Conservation (phyloP, 2,888 invertebrate genomes). For the Artemia sinica region DNA sequence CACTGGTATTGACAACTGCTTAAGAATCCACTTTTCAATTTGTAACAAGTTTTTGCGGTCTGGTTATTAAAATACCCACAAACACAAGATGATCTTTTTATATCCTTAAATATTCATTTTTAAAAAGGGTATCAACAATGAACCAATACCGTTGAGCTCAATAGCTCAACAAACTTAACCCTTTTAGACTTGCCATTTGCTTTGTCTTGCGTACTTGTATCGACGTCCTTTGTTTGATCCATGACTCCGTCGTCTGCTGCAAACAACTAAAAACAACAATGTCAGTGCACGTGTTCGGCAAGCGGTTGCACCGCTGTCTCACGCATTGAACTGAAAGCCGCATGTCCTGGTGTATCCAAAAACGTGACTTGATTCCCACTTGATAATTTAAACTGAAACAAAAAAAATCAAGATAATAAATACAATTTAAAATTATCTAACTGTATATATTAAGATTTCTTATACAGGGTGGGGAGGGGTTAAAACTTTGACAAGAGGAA, state of each 20-base stretch:
- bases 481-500: too few relatives aligned
- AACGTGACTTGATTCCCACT: conserved; percentile 72
- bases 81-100: neutral
- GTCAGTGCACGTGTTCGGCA: conserved; percentile 86
- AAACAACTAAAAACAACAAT: conserved; percentile 83
- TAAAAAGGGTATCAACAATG: neutral
- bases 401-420: conserved; percentile 24
- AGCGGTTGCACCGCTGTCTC: conserved; percentile 85
- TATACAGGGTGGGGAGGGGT: too few relatives aligned
- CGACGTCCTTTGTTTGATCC: conserved; percentile 87
- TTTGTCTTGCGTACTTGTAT: conserved; percentile 63
- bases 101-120: neutral
- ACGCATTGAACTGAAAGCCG: conserved; percentile 86
- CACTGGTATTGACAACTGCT: too few relatives aligned
- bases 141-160: too few relatives aligned
- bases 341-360: conserved; percentile 96
- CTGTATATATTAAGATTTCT: too few relatives aligned
- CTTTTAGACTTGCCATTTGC: conserved; percentile 42
- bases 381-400: conserved; percentile 45
- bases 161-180: too few relatives aligned
- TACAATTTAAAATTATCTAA: too few relatives aligned
- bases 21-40: too few relatives aligned
- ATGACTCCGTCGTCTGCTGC: conserved; percentile 98
- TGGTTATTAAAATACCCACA: neutral
- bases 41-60: too few relatives aligned